Evolutionary conservation across 1,140 invertebrate species (phyloP).

Genomic region (Notospermus geniculatus): DNA sequence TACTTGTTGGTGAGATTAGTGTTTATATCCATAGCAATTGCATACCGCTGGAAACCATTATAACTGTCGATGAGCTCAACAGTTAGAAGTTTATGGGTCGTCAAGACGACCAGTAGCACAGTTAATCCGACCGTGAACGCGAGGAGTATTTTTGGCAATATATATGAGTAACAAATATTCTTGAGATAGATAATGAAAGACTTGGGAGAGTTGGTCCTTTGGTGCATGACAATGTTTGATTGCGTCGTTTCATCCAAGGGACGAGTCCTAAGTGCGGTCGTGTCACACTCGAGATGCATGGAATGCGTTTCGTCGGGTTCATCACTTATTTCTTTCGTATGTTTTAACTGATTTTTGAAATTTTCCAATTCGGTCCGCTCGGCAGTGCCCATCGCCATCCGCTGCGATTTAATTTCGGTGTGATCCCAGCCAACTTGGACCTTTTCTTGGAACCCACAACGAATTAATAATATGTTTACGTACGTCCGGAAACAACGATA

Average conservation of each 20-base stretch:
- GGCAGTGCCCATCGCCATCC: neutral
- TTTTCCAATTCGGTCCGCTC: neutral
- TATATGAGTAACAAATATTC: conserved; percentile 1
- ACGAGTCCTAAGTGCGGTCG: conserved; percentile 1
- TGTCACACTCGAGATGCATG: neutral
- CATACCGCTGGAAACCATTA: neutral
- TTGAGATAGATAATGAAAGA: conserved; percentile 8
- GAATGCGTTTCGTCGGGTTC: neutral
- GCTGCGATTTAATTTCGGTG: conserved; percentile 8
- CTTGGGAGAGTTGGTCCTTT: neutral
- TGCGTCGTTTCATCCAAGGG: neutral
- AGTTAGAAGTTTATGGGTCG: conserved; percentile 5
- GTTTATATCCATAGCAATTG: conserved; percentile 4
- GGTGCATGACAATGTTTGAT: neutral
- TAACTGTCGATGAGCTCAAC: neutral
- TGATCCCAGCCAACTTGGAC: neutral
- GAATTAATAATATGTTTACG: conserved; percentile 4
- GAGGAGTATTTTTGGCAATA: conserved; percentile 5
- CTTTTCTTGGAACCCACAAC: conserved; percentile 13
- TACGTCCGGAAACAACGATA: conserved; percentile 16
- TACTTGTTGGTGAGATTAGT: conserved; percentile 20
- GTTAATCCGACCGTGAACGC: conserved; percentile 6
- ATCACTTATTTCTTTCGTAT: neutral
- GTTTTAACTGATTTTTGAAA: conserved; percentile 1
- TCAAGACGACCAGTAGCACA: conserved; percentile 6